These are phyloP conservation scores for Sula dactylatra DNA, from an alignment of 2,113 vertebrate species.

Conservation along the genomic window DNA sequence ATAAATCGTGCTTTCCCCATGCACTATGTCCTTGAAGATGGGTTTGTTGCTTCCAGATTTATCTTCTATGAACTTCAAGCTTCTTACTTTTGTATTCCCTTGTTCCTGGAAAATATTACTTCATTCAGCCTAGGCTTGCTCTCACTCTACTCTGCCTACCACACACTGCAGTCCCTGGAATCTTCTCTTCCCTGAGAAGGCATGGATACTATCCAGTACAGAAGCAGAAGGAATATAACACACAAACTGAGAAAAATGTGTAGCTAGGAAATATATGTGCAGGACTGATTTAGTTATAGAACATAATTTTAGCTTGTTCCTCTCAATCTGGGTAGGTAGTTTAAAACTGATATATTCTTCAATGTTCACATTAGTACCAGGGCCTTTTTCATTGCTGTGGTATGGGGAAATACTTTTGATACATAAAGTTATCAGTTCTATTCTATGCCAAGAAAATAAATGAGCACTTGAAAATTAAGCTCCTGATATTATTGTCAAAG, in stretches of 20 bases:
- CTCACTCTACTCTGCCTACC: neutral
- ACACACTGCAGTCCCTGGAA: neutral
- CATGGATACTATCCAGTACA: neutral
- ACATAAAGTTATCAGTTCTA: neutral
- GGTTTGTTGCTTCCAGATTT: neutral
- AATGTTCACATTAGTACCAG: too few relatives aligned
- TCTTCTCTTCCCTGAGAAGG: neutral
- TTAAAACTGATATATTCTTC: neutral
- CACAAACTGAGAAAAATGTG: neutral
- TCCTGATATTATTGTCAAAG: neutral
- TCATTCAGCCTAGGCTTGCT: neutral
- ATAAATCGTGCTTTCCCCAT: neutral
- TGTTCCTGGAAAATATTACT: neutral
- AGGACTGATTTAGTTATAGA: neutral
- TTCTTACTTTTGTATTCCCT: neutral
- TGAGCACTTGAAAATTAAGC: neutral
- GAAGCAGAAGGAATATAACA: neutral
- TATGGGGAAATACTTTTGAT: neutral
- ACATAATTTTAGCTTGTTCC: neutral
- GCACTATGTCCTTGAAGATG: neutral
- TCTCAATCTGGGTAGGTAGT: neutral
- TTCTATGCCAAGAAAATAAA: neutral
- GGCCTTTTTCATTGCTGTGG: neutral
- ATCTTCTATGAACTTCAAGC: neutral
- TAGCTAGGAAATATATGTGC: neutral